Evolutionary conservation across 2,113 vertebrate genomes (phyloP).

Genomic region (Cheilinus undulatus): DNA sequence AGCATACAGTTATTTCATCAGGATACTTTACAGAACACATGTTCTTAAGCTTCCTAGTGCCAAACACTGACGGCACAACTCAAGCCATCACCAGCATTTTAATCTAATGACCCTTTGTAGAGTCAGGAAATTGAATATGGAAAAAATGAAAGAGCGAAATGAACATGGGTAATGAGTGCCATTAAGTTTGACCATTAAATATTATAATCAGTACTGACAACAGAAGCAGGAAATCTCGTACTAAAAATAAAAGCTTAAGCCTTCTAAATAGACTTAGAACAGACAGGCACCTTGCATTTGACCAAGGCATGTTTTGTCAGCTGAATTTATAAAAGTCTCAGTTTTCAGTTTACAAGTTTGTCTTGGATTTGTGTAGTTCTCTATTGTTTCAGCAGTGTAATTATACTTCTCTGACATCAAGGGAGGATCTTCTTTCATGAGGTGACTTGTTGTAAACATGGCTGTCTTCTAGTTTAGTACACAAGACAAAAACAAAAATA

Average conservation of each 20-base stretch:
- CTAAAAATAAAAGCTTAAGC: background rate
- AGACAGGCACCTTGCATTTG: background rate
- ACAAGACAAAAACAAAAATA: constrained; percentile 14
- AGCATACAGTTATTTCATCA: constrained; percentile 36
- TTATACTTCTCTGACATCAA: constrained; percentile 8
- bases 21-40: constrained; percentile 40
- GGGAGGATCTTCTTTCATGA: constrained; percentile 14
- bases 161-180: background rate
- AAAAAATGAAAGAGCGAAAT: background rate
- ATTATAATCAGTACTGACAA: background rate
- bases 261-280: background rate
- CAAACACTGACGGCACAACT: constrained; percentile 18
- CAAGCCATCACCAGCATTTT: constrained; percentile 5
- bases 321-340: background rate
- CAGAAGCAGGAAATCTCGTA: background rate
- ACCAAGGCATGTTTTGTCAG: background rate
- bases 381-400: constrained; percentile 2
- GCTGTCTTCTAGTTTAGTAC: constrained; percentile 1
- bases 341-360: background rate
- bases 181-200: too few relatives aligned
- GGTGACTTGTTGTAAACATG: constrained; percentile 34
- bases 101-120: background rate
- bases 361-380: background rate
- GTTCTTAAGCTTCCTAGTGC: constrained; percentile 22
- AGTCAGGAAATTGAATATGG: constrained; percentile 6